phyloP scores from a whole-genome alignment of 2,113 vertebrate genomes.

The Vimba vimba region DNA sequence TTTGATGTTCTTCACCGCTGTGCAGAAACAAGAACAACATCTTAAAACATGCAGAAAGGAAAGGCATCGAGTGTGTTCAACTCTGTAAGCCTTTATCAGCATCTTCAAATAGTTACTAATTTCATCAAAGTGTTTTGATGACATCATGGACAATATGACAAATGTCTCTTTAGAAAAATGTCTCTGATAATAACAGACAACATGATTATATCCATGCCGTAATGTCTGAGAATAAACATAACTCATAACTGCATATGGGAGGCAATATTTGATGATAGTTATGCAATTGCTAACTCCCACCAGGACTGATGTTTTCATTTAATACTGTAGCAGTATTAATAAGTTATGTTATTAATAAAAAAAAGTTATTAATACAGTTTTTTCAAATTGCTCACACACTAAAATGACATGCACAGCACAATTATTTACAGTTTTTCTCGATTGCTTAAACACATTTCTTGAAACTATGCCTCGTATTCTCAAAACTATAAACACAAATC shows the following conservation, averaged over 20 bases:
- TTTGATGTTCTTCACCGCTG: too few relatives aligned
- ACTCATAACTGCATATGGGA: not conserved
- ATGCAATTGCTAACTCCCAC: not conserved
- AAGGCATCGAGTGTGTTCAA: not conserved
- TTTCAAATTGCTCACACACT: too few relatives aligned
- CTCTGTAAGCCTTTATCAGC: not conserved
- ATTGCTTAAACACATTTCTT: too few relatives aligned
- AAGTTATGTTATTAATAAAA: too few relatives aligned
- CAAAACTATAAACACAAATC: too few relatives aligned
- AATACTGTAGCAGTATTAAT: not conserved
- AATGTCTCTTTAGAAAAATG: not conserved
- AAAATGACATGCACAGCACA: too few relatives aligned
- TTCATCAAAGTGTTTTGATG: constrained; percentile 3
- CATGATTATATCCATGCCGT: not conserved
- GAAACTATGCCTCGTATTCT: too few relatives aligned
- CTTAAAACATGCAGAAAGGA: not conserved
- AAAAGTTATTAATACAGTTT: too few relatives aligned
- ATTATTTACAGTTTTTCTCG: too few relatives aligned
- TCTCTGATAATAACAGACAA: not conserved
- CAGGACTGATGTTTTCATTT: not conserved
- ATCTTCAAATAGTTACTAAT: not conserved
- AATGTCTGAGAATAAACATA: constrained; percentile 1
- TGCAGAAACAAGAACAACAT: not conserved
- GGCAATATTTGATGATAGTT: not conserved
- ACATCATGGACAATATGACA: not conserved